Evolutionary conservation across 2,888 invertebrate genomes (phyloP).

Genomic region (Tachystola acroxantha): DNA sequence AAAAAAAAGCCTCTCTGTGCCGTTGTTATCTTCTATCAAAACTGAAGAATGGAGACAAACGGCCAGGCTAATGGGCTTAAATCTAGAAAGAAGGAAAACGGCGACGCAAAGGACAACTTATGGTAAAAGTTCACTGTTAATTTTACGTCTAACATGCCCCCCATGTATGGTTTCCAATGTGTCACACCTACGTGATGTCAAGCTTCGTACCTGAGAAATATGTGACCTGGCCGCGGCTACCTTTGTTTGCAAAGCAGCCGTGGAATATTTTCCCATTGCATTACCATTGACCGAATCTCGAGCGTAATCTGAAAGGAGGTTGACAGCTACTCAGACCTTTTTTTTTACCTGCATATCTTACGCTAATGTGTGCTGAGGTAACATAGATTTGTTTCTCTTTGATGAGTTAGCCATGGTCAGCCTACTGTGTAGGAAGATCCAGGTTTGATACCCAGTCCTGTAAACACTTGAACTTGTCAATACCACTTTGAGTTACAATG

Average conservation of each 20-base stretch:
- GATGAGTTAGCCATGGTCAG: too few species aligned
- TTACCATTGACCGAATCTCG: slow-evolving; percentile 12
- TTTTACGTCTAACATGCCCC: slow-evolving; percentile 63
- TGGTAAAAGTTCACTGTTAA: slow-evolving; percentile 78
- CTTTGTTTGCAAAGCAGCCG: slow-evolving; percentile 64
- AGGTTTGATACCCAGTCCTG: too few species aligned
- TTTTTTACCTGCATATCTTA: slow-evolving; percentile 11
- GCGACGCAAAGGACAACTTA: slow-evolving; percentile 81
- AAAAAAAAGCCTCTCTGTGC: slow-evolving; percentile 76
- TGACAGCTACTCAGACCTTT: slow-evolving; percentile 12
- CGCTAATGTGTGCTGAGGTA: slow-evolving; percentile 13
- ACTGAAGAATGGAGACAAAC: slow-evolving; percentile 78
- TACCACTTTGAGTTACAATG: too few species aligned
- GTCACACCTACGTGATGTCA: slow-evolving; percentile 78
- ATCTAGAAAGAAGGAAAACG: slow-evolving; percentile 81
- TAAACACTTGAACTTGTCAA: too few species aligned
- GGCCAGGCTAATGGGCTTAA: slow-evolving; percentile 77
- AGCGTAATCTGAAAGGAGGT: slow-evolving; percentile 5
- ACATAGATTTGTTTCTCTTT: slow-evolving; percentile 22
- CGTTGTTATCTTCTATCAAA: slow-evolving; percentile 76
- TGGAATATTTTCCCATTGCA: slow-evolving; percentile 39
- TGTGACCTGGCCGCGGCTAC: slow-evolving; percentile 71
- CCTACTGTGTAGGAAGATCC: too few species aligned
- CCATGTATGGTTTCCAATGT: slow-evolving; percentile 74
- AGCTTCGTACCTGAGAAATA: slow-evolving; percentile 71